phyloP scores from a whole-genome alignment of 2,888 invertebrate genomes.

The Oxytorus armatus region DNA sequence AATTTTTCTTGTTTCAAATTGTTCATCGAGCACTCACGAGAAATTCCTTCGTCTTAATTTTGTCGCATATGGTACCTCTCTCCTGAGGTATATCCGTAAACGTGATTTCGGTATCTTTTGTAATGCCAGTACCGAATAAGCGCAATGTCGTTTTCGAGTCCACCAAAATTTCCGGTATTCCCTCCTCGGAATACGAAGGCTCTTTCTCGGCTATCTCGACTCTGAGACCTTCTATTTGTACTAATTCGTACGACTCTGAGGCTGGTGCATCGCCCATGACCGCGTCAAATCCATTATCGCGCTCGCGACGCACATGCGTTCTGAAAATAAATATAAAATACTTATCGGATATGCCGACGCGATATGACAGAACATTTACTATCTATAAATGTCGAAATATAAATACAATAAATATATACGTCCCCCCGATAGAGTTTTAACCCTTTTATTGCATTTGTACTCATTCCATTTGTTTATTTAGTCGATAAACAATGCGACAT shows the following conservation, averaged over 20 bases:
- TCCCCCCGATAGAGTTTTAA: too few relatives aligned
- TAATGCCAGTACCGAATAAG: conserved; percentile 90
- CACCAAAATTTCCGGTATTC: conserved; percentile 89
- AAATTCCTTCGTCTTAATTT: conserved; percentile 85
- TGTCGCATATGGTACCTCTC: conserved; percentile 88
- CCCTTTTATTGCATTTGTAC: too few relatives aligned
- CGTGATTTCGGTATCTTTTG: conserved; percentile 88
- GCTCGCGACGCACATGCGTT: conserved; percentile 71
- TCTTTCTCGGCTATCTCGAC: conserved; percentile 87
- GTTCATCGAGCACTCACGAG: conserved; percentile 82
- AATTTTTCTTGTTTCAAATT: not conserved
- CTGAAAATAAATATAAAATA: conserved; percentile 69
- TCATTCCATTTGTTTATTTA: too few relatives aligned
- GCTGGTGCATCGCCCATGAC: conserved; percentile 23
- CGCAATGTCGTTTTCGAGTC: conserved; percentile 87
- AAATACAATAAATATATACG: too few relatives aligned
- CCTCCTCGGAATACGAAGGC: conserved; percentile 85
- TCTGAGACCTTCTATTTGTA: conserved; percentile 86
- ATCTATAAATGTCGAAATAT: not conserved
- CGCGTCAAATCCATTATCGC: conserved; percentile 61
- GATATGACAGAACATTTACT: conserved; percentile 4
- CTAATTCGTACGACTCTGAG: conserved; percentile 32
- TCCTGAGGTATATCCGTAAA: conserved; percentile 88
- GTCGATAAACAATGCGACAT: too few relatives aligned
- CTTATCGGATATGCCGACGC: not conserved